Conservation (phyloP, 2,888 invertebrate species). For the Lasioglossum oenotherae region DNA sequence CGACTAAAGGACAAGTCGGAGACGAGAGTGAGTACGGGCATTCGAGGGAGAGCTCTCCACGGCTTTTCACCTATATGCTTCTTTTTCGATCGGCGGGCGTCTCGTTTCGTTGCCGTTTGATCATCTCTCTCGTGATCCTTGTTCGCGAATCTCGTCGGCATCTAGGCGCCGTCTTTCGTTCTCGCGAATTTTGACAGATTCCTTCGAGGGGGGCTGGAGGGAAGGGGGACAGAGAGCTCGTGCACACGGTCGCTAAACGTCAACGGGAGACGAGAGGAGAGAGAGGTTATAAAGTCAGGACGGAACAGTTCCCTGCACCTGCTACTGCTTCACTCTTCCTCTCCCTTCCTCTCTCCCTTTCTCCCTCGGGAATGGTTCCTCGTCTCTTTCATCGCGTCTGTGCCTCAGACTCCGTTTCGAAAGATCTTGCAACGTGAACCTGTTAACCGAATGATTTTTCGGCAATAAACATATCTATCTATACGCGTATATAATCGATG, state of each 20-base stretch:
- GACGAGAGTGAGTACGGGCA: constrained; percentile 55
- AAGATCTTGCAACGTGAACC: constrained; percentile 29
- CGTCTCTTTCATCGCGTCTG: constrained; percentile 9
- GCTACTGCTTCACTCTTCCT: constrained; percentile 40
- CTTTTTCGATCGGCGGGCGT: constrained; percentile 44
- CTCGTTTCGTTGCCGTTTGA: constrained; percentile 15
- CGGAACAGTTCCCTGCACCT: constrained; percentile 63
- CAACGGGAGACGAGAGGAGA: constrained; percentile 40
- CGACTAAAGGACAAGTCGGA: constrained; percentile 24
- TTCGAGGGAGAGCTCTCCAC: constrained; percentile 19
- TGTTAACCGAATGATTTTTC: constrained; percentile 2
- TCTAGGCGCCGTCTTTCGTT: background rate
- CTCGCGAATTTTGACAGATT: constrained; percentile 3
- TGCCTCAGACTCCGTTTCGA: background rate
- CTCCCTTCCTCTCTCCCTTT: background rate
- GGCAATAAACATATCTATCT: background rate
- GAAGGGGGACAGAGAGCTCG: background rate
- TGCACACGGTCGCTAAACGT: constrained; percentile 30
- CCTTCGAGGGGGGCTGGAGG: background rate
- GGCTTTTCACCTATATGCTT: constrained; percentile 31
- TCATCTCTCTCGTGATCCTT: constrained; percentile 22
- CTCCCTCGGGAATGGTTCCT: background rate
- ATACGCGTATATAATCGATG: background rate
- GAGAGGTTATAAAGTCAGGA: constrained; percentile 64
- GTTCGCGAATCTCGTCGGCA: background rate